phyloP scores from a whole-genome alignment of 2,888 invertebrate genomes.

The Lochmaea capreae region DNA sequence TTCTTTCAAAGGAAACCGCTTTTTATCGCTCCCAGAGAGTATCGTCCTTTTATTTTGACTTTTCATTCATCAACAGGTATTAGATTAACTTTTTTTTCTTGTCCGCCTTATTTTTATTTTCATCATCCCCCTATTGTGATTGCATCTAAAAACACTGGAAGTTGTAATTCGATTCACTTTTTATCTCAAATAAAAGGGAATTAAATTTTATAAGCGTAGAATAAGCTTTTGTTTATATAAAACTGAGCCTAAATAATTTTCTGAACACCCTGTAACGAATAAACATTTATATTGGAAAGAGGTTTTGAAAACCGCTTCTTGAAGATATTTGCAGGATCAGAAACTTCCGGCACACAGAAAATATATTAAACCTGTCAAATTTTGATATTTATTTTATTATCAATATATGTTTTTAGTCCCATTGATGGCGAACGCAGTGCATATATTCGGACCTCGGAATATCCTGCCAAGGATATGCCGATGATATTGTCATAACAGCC shows the following conservation, averaged over 20 bases:
- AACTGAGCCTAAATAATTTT: not conserved
- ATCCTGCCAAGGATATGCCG: too few relatives aligned
- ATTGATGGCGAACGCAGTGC: too few relatives aligned
- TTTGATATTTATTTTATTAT: too few relatives aligned
- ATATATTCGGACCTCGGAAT: too few relatives aligned
- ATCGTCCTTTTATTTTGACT: constrained; percentile 53
- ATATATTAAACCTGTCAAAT: too few relatives aligned
- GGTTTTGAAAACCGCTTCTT: too few relatives aligned
- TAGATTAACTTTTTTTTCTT: constrained; percentile 52
- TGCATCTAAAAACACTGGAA: constrained; percentile 25
- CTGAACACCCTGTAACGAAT: too few relatives aligned
- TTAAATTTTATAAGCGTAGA: not conserved
- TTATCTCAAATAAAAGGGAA: constrained; percentile 24
- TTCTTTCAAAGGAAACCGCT: constrained; percentile 56
- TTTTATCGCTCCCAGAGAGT: constrained; percentile 48
- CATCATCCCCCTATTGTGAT: not conserved
- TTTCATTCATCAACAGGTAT: constrained; percentile 59
- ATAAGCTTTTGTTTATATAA: not conserved
- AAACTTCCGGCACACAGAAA: too few relatives aligned
- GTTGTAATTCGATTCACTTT: constrained; percentile 37
- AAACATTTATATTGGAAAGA: too few relatives aligned
- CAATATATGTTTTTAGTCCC: too few relatives aligned
- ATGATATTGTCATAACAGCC: too few relatives aligned
- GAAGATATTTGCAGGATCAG: too few relatives aligned
- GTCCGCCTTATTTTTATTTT: constrained; percentile 7